These are phyloP conservation scores for Cancer borealis DNA, from an alignment of 2,888 invertebrate species.

Conservation along the genomic window DNA sequence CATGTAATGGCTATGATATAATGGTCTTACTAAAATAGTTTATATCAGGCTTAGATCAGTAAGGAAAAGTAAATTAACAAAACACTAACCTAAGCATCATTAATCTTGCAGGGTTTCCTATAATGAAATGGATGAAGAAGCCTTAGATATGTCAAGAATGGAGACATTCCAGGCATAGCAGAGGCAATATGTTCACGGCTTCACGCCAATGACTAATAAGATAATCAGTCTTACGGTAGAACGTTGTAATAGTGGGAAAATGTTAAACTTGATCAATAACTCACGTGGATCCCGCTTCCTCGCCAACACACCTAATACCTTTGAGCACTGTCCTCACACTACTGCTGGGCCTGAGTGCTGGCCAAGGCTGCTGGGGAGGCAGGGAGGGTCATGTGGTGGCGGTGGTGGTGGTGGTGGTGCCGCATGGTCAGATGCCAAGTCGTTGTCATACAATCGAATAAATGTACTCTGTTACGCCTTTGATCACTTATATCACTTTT, in stretches of 20 bases:
- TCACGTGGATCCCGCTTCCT: neutral
- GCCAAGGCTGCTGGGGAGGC: neutral
- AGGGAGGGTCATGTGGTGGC: neutral
- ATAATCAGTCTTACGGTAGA: neutral
- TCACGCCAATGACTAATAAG: neutral
- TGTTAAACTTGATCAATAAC: neutral
- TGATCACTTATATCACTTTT: neutral
- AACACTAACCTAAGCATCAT: too few species aligned
- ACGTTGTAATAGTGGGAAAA: neutral
- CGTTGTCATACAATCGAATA: neutral
- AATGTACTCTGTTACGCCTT: neutral
- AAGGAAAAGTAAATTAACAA: too few species aligned
- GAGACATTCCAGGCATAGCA: too few species aligned
- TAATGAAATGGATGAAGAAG: too few species aligned
- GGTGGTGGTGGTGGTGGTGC: neutral
- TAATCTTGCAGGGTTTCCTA: too few species aligned
- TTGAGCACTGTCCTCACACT: neutral
- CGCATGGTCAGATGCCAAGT: conserved; percentile 2
- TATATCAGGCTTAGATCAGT: too few species aligned
- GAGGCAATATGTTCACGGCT: neutral
- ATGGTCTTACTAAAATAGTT: too few species aligned
- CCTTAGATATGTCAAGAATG: too few species aligned
- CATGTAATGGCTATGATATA: too few species aligned
- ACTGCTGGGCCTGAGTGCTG: neutral
- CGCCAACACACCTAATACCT: neutral